Evolutionary conservation across 2,113 vertebrate genomes (phyloP).

Genomic region (Tyto alba): DNA sequence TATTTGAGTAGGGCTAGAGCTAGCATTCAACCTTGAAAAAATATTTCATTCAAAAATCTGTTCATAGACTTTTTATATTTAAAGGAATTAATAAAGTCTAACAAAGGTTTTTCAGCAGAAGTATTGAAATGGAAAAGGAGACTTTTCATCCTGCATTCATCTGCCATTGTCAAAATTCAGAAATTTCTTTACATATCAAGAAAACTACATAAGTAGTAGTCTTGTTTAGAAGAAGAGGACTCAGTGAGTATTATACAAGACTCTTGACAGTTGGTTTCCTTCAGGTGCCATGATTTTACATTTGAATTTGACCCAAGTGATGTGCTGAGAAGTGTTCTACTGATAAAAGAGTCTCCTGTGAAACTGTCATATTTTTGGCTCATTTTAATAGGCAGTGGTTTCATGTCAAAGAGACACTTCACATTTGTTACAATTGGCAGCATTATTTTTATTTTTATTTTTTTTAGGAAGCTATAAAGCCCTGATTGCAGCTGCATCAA

Average conservation of each 20-base stretch:
- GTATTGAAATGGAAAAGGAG: constrained; percentile 2
- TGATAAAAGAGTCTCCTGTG: constrained; percentile 23
- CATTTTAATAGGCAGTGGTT: constrained; percentile 48
- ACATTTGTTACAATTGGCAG: constrained; percentile 42
- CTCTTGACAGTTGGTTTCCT: constrained; percentile 56
- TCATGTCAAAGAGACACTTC: constrained; percentile 42
- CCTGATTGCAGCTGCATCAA: constrained; percentile 3
- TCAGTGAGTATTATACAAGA: not conserved
- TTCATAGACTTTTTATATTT: constrained; percentile 13
- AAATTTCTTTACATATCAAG: constrained; percentile 30
- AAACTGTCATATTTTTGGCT: constrained; percentile 50
- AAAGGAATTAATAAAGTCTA: constrained; percentile 34
- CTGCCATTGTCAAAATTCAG: constrained; percentile 36
- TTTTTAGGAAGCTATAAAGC: not conserved
- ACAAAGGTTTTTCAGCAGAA: constrained; percentile 39
- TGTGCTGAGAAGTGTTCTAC: constrained; percentile 8
- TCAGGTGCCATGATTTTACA: constrained; percentile 34
- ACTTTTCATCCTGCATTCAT: constrained; percentile 31
- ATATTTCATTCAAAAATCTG: constrained; percentile 46
- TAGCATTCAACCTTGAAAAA: constrained; percentile 41
- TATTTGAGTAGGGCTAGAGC: not conserved
- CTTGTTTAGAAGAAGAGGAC: constrained; percentile 36
- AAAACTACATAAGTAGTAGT: constrained; percentile 33
- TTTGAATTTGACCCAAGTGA: constrained; percentile 51
- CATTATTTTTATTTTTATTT: not conserved